Base-by-base conservation (phyloP, 1,140 invertebrate genomes). In the Meloidogyne hapla region DNA sequence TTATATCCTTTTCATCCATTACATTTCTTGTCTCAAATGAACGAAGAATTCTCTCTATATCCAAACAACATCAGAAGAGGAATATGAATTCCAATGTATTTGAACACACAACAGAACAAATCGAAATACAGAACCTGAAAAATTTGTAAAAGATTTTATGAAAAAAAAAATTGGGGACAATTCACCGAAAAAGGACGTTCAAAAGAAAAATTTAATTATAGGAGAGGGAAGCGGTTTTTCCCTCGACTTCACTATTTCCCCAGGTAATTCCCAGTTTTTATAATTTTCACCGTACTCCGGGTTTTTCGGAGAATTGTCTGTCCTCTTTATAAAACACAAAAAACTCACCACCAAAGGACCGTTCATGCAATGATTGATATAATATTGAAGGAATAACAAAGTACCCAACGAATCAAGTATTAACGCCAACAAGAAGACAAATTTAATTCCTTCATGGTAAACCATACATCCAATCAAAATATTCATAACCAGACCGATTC, bases 21-120 rank as follows among this genome's bases (percentile, higher is more conserved):
- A 56, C n/a, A n/a, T 56, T 21, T n/a, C 48, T 48, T 48, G 18
- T 56, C n/a, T 56, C n/a, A 56, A 9, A 56, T 4, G 48, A 56
- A 56, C 48, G 48, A 56, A 56, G 48, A 56, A 56, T 56, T 56
- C 48, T 56, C 48, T 56, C 48, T n/a, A 56, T 56, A 5, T 56
- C 48, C 48, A 56, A 56, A 56, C 48, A 56, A 2, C n/a, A 56
- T 56, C n/a, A 56, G 48, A 56, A 56, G 48, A 56, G n/a, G n/a
- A 56, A 9, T 56, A n/a, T 56, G 48, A 3, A 56, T 56, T 21
- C 18, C 18, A 56, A 56, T 56, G 8, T 56, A 56, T 56, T 56
- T 56, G 12, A 18, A 56, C 48, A 56, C 48, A 56, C 48, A 56
- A 56, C 48, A 56, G 48, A 56, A 56, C 48, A 56, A 56, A 56